A percentile compares a stretch with the other conserved stretches of the same genome.
These are phyloP conservation scores for Melozone crissalis DNA, from an alignment of 2,113 vertebrate genomes.

Conservation along the genomic window DNA sequence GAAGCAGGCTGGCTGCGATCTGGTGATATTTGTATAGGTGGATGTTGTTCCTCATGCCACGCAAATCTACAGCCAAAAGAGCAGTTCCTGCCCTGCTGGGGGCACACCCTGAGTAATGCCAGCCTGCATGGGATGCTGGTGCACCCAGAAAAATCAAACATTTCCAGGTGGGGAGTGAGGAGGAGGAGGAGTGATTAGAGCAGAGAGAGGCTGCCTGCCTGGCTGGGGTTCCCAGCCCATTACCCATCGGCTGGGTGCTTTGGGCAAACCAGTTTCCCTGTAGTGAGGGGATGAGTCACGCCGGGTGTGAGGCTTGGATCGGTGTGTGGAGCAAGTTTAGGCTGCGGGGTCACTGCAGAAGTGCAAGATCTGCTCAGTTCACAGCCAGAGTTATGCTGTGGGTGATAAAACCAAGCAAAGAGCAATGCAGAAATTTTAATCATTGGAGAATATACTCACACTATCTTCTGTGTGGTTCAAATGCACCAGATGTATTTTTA, in stretches of 20 bases:
- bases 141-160: neutral
- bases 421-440: neutral
- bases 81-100: neutral
- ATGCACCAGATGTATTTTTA: neutral
- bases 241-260: neutral
- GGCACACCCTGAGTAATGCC: neutral
- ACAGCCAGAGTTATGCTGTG: neutral
- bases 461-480: neutral
- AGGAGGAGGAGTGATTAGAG: neutral
- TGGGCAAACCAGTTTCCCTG: conserved; percentile 41
- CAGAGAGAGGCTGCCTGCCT: neutral
- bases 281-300: neutral
- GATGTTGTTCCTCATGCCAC: neutral
- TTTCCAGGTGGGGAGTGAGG: neutral
- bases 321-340: neutral
- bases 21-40: neutral
- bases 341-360: neutral
- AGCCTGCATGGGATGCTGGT: neutral
- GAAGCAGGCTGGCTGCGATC: neutral
- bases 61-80: neutral
- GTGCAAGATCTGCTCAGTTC: neutral
- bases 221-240: neutral
- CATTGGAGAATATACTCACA: accelerated
- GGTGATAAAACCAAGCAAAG: neutral
- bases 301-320: neutral